phyloP scores from a whole-genome alignment of 2,113 vertebrate genomes.

The Isichthys henryi region DNA sequence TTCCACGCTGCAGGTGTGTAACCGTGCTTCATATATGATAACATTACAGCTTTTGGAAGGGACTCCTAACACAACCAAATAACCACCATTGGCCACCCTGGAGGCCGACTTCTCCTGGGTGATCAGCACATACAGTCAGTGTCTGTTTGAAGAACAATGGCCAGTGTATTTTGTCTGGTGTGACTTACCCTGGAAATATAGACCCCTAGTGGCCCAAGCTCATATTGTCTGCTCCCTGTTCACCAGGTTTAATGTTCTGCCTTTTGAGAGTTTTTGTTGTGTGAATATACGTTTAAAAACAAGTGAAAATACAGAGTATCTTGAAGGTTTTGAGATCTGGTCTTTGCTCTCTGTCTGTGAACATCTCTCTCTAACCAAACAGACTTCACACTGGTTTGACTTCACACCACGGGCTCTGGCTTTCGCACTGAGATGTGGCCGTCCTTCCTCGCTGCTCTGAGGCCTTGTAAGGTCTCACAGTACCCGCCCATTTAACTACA shows the following conservation, averaged over 20 bases:
- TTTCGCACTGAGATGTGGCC: not conserved
- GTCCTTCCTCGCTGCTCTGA: not conserved
- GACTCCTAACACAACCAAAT: not conserved
- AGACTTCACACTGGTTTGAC: not conserved
- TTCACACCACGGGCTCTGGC: not conserved
- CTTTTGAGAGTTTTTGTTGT: slow-evolving; percentile 40
- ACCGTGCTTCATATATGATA: not conserved
- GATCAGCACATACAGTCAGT: not conserved
- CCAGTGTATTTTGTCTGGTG: not conserved
- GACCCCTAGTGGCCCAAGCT: not conserved
- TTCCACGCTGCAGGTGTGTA: not conserved
- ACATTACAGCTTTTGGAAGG: not conserved
- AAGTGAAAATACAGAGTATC: slow-evolving; percentile 51
- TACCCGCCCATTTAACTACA: not conserved
- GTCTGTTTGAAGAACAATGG: not conserved
- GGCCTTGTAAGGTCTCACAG: not conserved
- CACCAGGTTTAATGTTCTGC: not conserved
- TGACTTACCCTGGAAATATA: not conserved
- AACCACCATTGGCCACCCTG: not conserved
- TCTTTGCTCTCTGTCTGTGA: slow-evolving; percentile 26
- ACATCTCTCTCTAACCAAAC: not conserved
- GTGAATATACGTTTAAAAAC: slow-evolving; percentile 57
- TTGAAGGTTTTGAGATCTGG: slow-evolving; percentile 48
- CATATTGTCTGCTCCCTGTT: slow-evolving; percentile 9
- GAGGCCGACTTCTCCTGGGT: not conserved